Evolutionary conservation across 2,797 vertebrate genomes (phyloP).

Genomic region (Coregonus suidteri): DNA sequence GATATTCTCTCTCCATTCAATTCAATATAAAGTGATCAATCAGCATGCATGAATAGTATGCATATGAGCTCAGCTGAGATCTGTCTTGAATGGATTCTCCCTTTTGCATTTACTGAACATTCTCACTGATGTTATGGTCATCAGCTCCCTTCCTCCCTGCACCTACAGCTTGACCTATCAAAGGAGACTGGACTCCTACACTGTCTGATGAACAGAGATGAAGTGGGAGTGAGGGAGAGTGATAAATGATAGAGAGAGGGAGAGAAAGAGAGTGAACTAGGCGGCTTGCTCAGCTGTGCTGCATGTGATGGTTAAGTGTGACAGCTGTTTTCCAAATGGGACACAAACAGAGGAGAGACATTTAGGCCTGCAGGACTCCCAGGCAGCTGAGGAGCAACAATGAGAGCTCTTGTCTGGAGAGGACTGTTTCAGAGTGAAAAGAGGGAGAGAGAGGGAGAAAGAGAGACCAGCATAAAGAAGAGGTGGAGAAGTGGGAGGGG

Average conservation of each 20-base stretch:
- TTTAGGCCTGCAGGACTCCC: constrained; percentile 61
- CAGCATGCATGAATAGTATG: background rate
- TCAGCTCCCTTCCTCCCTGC: background rate
- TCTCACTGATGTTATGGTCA: background rate
- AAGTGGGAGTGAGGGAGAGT: constrained; percentile 21
- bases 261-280: constrained; percentile 31
- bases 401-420: constrained; percentile 70
- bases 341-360: constrained; percentile 52
- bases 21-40: background rate
- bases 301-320: constrained; percentile 77
- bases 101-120: background rate
- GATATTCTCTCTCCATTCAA: background rate
- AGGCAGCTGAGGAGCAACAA: constrained; percentile 73
- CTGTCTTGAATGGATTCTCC: background rate
- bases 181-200: constrained; percentile 44
- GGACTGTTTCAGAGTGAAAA: constrained; percentile 34
- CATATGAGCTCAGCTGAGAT: background rate
- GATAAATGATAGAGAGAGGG: constrained; percentile 5
- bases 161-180: constrained; percentile 9
- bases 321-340: constrained; percentile 76
- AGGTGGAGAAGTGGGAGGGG: constrained; percentile 18
- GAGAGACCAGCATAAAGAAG: constrained; percentile 21
- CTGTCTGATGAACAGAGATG: constrained; percentile 48
- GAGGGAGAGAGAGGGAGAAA: constrained; percentile 16
- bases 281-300: constrained; percentile 55